Base-by-base conservation (phyloP, 35 echinoderm and acorn worm species). In the Patiria miniata region DNA sequence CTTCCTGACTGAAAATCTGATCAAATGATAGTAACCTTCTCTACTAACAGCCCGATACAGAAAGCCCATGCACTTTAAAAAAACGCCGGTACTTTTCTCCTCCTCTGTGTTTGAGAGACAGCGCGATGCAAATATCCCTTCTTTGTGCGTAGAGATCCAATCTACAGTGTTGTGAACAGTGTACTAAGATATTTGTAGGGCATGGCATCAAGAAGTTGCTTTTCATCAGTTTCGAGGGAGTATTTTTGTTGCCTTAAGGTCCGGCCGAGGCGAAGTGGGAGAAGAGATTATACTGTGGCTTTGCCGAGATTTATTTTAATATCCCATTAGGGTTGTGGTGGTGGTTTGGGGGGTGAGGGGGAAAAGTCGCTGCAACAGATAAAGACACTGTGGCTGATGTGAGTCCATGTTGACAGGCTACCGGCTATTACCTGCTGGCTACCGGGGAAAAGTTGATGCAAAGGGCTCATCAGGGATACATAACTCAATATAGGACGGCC, bases 301-400 rank as follows among this genome's bases (percentile, higher is more conserved):
- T 34, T 73, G 19, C 65, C 65, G 14, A 73, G 65, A 73, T 73
- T 73, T 73, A 73, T 73, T 73, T 73, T 73, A 73, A 73, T 73
- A 73, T 73, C 65, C 65, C 65, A 73, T 73, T 73, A 73, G 65
- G 65, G 34, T 73, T 73, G 65, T 73, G 65, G 65, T 34, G 65
- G 22, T 18, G 65, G 42, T 47, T 47, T 4, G 42, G 42, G 42
- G 42, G 42, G 42, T 6, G 42, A 6, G 42, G 42, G 12, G 42
- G 12, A 6, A 47, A 47, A 73, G 65, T 73, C 65, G 29, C 65
- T 32, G 65, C 65, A 73, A 60, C 57, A 60, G 57, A 60, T 60
- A 60, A n/a, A n/a, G 57, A 60, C 28, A 26, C 57, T n/a, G 28
- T 26, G 57, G 26, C 42, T 30, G 19, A 73, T 73, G 26, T 73